phyloP scores from a whole-genome alignment of 2,888 invertebrate species.

The Cryptophagus acutangulus region DNA sequence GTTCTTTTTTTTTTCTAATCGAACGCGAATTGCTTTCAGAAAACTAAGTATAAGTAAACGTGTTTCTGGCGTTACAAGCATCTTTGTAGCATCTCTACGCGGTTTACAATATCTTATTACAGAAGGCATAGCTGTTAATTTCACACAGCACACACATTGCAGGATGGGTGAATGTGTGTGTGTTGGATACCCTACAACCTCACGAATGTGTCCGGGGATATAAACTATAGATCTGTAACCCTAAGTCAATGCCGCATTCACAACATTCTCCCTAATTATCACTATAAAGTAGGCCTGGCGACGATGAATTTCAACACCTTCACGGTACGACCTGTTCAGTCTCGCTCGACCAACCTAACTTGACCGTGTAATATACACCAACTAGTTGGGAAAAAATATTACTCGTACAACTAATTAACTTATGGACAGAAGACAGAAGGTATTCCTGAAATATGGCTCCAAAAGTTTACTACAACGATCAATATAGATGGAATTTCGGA shows the following conservation, averaged over 20 bases:
- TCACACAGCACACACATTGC: conserved; percentile 16
- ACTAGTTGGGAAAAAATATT: conserved; percentile 25
- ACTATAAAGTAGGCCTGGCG: conserved; percentile 38
- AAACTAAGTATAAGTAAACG: conserved; percentile 35
- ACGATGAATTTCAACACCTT: conserved; percentile 37
- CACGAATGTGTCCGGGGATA: conserved; percentile 11
- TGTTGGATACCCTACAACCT: background rate
- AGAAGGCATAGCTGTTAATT: conserved; percentile 39
- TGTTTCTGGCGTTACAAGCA: conserved; percentile 34
- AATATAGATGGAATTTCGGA: too few species aligned
- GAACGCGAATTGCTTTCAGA: conserved; percentile 31
- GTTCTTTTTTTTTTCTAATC: conserved; percentile 31
- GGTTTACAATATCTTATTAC: conserved; percentile 41
- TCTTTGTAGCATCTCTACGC: conserved; percentile 32
- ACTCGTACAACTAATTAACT: conserved; percentile 23
- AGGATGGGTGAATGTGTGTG: too few species aligned
- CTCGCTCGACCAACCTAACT: conserved; percentile 15
- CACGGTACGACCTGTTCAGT: conserved; percentile 20
- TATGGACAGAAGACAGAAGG: too few species aligned
- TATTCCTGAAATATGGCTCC: too few species aligned
- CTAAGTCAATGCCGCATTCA: conserved; percentile 35
- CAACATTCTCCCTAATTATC: conserved; percentile 41
- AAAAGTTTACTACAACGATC: too few species aligned
- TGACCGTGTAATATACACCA: conserved; percentile 17
- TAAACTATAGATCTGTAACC: conserved; percentile 23